These are phyloP conservation scores for Caenorhabditis tropicalis DNA, from an alignment of 1,140 invertebrate species.

Conservation along the genomic window DNA sequence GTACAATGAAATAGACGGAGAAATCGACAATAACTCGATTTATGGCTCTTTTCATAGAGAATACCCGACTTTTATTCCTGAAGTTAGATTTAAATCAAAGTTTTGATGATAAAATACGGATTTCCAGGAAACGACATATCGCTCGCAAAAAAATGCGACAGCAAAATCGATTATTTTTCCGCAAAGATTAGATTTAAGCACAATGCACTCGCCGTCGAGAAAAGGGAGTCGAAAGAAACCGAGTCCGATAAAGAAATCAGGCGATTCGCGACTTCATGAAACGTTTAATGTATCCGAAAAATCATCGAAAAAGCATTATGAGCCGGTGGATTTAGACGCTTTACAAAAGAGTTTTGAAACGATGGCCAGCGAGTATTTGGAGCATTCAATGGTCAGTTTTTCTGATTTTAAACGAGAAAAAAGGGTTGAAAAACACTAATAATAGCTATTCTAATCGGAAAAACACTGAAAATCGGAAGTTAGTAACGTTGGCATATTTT, in stretches of 20 bases:
- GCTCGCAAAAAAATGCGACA: not conserved
- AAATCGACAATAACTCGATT: not conserved
- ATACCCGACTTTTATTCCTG: not conserved
- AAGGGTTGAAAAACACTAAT: too few species aligned
- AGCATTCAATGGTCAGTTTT: too few species aligned
- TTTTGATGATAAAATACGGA: not conserved
- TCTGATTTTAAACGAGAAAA: too few species aligned
- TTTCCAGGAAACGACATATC: not conserved
- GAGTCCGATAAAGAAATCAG: not conserved
- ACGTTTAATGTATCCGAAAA: not conserved
- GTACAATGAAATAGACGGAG: not conserved
- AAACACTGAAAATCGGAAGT: too few species aligned
- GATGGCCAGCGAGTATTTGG: too few species aligned
- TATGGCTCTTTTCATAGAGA: not conserved
- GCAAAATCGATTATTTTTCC: slow-evolving; percentile 14
- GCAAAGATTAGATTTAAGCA: not conserved
- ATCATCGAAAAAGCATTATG: not conserved
- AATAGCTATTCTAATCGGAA: too few species aligned
- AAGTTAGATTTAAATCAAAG: not conserved
- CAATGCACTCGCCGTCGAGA: not conserved
- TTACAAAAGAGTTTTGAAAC: not conserved
- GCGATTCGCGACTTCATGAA: not conserved
- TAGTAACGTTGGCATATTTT: too few species aligned
- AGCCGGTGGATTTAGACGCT: not conserved
- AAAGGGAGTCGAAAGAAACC: not conserved